Percentiles rank a stretch among this genome's conserved stretches.
phyloP scores from a whole-genome alignment of 2,888 invertebrate genomes.

The Margaritifera margaritifera region DNA sequence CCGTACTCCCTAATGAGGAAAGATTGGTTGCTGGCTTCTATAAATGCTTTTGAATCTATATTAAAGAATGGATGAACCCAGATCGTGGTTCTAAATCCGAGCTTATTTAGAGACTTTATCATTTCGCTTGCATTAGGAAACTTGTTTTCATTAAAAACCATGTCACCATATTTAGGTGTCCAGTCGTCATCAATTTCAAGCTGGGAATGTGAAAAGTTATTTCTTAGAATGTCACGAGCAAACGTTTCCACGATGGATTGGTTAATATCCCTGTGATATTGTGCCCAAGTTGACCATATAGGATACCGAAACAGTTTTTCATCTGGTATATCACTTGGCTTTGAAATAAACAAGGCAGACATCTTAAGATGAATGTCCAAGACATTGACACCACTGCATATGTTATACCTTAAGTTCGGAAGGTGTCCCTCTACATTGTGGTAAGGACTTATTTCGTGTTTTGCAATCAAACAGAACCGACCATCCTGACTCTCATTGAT shows the following conservation, averaged over 20 bases:
- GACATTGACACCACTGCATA: constrained; percentile 49
- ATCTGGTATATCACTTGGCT: constrained; percentile 80
- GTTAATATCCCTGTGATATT: constrained; percentile 81
- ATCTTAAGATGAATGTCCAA: constrained; percentile 71
- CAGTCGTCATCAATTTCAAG: constrained; percentile 86
- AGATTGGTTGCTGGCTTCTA: constrained; percentile 80
- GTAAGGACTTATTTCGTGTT: constrained; percentile 52
- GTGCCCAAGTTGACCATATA: constrained; percentile 92
- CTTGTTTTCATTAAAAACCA: constrained; percentile 81
- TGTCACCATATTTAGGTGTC: constrained; percentile 90
- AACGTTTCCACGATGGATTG: constrained; percentile 72
- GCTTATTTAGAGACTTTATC: constrained; percentile 74
- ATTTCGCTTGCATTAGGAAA: constrained; percentile 80
- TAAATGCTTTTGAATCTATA: constrained; percentile 89
- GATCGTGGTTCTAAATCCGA: constrained; percentile 84
- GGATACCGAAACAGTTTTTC: constrained; percentile 83
- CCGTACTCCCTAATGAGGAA: constrained; percentile 74
- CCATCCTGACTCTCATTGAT: constrained; percentile 78
- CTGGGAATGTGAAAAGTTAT: constrained; percentile 56
- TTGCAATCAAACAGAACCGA: constrained; percentile 48
- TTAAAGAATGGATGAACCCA: constrained; percentile 77
- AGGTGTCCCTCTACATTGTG: constrained; percentile 27
- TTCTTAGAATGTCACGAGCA: constrained; percentile 45
- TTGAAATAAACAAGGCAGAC: constrained; percentile 75
- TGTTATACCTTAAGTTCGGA: constrained; percentile 49